Conservation (phyloP, 2,888 invertebrate species). For the Papilio elwesi region DNA sequence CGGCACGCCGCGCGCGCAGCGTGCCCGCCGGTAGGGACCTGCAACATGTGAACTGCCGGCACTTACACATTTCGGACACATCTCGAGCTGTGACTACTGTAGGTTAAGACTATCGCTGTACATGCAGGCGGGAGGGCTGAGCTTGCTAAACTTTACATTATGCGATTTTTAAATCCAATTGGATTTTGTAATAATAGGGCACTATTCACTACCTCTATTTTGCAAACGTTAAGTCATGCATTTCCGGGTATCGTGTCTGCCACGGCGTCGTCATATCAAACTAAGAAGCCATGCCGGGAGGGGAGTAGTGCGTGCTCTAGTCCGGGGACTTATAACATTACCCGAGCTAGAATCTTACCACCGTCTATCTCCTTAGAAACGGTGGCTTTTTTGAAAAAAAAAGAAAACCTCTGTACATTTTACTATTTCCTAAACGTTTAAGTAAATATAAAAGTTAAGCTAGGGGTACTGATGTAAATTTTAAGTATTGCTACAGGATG, state of each 20-base stretch:
- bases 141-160: conserved; percentile 7
- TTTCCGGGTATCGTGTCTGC: neutral
- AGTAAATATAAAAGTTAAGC: no score
- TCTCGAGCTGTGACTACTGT: neutral
- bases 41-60: conserved; percentile 39
- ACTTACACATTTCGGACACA: neutral
- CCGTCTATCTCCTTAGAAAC: conserved; percentile 66
- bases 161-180: neutral
- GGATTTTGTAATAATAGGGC: neutral
- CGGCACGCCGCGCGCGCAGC: conserved; percentile 45
- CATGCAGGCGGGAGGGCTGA: conserved; percentile 44
- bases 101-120: conserved; percentile 16
- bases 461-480: no score
- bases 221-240: neutral
- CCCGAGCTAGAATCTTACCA: conserved; percentile 54
- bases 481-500: no score
- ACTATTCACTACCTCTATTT: neutral
- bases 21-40: conserved; percentile 49
- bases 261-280: neutral
- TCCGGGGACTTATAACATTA: conserved; percentile 38
- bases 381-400: conserved; percentile 70
- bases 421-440: neutral
- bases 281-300: conserved; percentile 60
- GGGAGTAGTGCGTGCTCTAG: neutral
- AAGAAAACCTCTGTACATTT: conserved; percentile 50